These are phyloP conservation scores for Teleiodes luculella DNA, from an alignment of 2,888 invertebrate genomes.

Conservation along the genomic window DNA sequence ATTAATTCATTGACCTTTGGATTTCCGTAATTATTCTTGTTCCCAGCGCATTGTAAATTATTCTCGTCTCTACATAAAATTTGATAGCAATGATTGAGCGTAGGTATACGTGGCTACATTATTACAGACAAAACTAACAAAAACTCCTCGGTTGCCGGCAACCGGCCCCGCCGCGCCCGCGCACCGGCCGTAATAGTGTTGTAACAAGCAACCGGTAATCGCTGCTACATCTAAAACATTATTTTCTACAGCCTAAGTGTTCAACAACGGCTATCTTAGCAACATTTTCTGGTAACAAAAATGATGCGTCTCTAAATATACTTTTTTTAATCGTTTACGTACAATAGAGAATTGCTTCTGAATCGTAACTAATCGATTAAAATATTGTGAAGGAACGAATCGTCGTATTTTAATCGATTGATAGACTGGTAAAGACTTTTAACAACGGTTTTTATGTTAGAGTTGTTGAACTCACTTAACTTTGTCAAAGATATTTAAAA, in stretches of 20 bases:
- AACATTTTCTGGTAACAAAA: neutral
- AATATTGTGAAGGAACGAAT: slow-evolving; percentile 43
- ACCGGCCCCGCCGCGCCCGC: slow-evolving; percentile 12
- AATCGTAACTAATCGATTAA: slow-evolving; percentile 55
- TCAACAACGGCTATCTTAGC: neutral
- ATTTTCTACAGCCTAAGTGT: neutral
- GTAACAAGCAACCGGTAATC: slow-evolving; percentile 22
- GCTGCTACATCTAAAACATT: slow-evolving; percentile 7
- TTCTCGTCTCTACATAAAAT: slow-evolving; percentile 9
- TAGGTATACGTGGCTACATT: slow-evolving; percentile 8
- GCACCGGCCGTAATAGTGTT: slow-evolving; percentile 19
- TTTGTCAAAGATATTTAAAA: no score
- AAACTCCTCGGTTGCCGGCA: slow-evolving; percentile 13
- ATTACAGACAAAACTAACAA: slow-evolving; percentile 19
- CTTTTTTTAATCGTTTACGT: slow-evolving; percentile 5
- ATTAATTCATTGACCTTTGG: slow-evolving; percentile 1
- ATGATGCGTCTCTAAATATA: neutral
- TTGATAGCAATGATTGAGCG: slow-evolving; percentile 9
- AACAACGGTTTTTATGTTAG: neutral
- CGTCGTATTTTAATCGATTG: slow-evolving; percentile 37
- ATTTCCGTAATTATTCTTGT: neutral
- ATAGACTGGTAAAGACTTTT: neutral
- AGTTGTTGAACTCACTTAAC: no score
- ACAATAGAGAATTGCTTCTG: slow-evolving; percentile 28
- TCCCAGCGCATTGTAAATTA: slow-evolving; percentile 5